Percentiles rank a stretch among this genome's conserved stretches.
phyloP scores from a whole-genome alignment of 1,140 invertebrate genomes.

The Archegozetes longisetosus region DNA sequence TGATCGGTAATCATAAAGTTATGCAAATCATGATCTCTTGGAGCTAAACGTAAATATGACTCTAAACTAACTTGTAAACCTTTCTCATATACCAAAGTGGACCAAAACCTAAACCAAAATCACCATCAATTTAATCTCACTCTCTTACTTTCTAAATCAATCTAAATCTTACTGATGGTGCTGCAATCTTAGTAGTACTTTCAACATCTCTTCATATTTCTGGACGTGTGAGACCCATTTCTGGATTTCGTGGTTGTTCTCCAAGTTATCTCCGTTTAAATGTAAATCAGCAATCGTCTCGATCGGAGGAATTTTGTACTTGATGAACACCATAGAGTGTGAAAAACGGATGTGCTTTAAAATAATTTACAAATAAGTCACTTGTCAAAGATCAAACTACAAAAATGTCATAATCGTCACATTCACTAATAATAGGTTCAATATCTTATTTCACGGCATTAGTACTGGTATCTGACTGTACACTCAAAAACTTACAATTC shows the following conservation, averaged over 20 bases:
- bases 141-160: too few species aligned
- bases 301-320: neutral
- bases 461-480: too few species aligned
- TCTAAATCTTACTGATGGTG: neutral
- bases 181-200: neutral
- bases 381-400: too few species aligned
- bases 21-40: slow-evolving; percentile 44
- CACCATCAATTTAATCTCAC: too few species aligned
- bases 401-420: neutral
- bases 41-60: slow-evolving; percentile 52
- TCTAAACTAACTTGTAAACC: slow-evolving; percentile 45
- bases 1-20: slow-evolving; percentile 31
- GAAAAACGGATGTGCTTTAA: neutral
- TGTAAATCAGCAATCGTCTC: neutral
- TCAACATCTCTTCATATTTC: neutral
- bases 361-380: too few species aligned
- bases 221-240: neutral
- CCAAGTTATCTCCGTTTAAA: neutral
- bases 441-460: too few species aligned
- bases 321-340: neutral
- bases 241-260: neutral
- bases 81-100: slow-evolving; percentile 50
- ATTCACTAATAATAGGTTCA: neutral
- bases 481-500: too few species aligned
- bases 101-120: slow-evolving; percentile 54